phyloP scores from a whole-genome alignment of 2,888 invertebrate species.

The Monochamus alternatus region DNA sequence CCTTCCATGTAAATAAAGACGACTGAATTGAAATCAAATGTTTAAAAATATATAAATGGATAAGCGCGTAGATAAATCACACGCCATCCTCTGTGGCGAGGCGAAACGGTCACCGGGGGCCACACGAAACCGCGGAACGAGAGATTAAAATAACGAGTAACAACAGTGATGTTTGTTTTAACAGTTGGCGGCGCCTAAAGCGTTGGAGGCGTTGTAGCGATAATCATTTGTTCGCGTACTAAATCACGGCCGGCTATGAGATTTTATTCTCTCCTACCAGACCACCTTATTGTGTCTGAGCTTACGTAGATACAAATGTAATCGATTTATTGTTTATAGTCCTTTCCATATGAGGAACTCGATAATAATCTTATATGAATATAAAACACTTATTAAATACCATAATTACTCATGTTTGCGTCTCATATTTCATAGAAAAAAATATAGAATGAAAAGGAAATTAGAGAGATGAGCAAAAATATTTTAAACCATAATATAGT shows the following conservation, averaged over 20 bases:
- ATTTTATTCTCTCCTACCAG: conserved; percentile 37
- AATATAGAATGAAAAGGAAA: too few species aligned
- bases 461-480: too few species aligned
- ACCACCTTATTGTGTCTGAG: conserved; percentile 20
- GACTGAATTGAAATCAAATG: conserved; percentile 61
- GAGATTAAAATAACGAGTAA: conserved; percentile 71
- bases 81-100: conserved; percentile 63
- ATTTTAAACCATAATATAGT: too few species aligned
- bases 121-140: conserved; percentile 63
- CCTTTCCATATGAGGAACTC: too few species aligned
- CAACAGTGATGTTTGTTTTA: conserved; percentile 71
- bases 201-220: conserved; percentile 70
- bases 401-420: too few species aligned
- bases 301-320: background rate
- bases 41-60: conserved; percentile 67
- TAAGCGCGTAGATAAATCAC: conserved; percentile 67
- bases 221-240: conserved; percentile 69
- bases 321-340: background rate
- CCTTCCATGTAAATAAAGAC: conserved; percentile 51
- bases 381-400: too few species aligned
- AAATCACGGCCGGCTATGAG: conserved; percentile 62
- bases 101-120: conserved; percentile 65
- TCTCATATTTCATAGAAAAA: too few species aligned
- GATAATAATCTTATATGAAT: too few species aligned
- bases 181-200: conserved; percentile 69